These are phyloP conservation scores for Pteropus rufus DNA, from an alignment of 2,797 vertebrate genomes.

Conservation along the genomic window DNA sequence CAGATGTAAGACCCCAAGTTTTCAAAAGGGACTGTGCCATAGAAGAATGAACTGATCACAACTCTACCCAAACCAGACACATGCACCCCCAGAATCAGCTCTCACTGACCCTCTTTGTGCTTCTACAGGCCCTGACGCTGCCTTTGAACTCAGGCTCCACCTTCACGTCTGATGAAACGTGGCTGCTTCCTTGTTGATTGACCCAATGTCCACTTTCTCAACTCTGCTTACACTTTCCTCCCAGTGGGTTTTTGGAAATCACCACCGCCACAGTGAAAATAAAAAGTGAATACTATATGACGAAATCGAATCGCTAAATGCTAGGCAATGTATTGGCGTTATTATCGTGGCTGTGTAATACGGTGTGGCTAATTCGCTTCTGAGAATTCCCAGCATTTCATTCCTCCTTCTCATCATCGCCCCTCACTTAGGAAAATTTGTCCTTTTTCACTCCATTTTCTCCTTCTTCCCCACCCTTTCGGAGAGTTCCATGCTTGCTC, in stretches of 20 bases:
- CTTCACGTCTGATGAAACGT: neutral
- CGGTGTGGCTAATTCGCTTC: neutral
- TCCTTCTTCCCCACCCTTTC: neutral
- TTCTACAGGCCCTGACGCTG: neutral
- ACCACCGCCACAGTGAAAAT: neutral
- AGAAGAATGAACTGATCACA: neutral
- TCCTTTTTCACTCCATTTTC: neutral
- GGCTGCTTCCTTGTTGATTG: neutral
- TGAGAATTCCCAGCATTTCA: neutral
- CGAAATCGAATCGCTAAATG: neutral
- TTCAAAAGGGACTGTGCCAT: neutral
- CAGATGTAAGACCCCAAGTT: neutral
- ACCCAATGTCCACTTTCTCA: neutral
- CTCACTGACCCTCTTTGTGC: neutral
- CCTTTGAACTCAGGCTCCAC: too few species aligned
- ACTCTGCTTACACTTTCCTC: neutral
- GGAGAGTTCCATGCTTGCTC: neutral
- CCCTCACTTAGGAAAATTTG: neutral
- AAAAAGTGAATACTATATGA: neutral
- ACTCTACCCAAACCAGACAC: neutral
- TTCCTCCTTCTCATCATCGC: rapidly evolving
- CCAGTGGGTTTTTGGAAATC: neutral
- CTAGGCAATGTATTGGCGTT: too few species aligned
- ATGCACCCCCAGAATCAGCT: rapidly evolving
- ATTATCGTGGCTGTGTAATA: neutral